phyloP scores from a whole-genome alignment of 2,113 vertebrate genomes.

The Polyodon spathula region DNA sequence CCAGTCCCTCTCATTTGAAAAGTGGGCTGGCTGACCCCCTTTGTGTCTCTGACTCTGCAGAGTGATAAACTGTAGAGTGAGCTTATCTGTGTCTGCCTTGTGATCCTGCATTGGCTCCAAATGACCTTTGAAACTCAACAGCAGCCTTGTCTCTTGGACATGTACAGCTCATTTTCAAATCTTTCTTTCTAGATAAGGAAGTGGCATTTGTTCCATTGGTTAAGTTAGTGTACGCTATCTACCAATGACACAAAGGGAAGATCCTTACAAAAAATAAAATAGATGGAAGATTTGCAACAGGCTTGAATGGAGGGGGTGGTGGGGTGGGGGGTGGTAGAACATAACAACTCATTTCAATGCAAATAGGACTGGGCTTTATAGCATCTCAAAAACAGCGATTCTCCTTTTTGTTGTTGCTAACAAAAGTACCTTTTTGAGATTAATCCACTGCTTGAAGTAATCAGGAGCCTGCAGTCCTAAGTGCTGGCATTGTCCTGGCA shows the following conservation, averaged over 20 bases:
- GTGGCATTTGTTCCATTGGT: conserved; percentile 16
- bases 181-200: conserved; percentile 6
- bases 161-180: conserved; percentile 2
- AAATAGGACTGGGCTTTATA: conserved; percentile 70
- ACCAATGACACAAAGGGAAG: conserved; percentile 22
- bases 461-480: conserved; percentile 71
- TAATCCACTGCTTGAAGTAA: conserved; percentile 82
- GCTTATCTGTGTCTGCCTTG: conserved; percentile 14
- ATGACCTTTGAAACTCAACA: conserved; percentile 14
- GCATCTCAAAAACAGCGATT: conserved; percentile 41
- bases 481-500: conserved; percentile 71
- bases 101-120: conserved; percentile 5
- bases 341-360: conserved; percentile 74
- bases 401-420: conserved; percentile 24
- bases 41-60: neutral
- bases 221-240: conserved; percentile 19
- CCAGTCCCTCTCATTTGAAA: no score
- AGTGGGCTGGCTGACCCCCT: conserved; percentile 2
- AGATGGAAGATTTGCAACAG: conserved; percentile 4
- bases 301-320: neutral
- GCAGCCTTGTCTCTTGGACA: conserved; percentile 9
- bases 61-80: conserved; percentile 14
- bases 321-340: conserved; percentile 12
- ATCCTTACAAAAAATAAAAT: conserved; percentile 16
- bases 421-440: conserved; percentile 75